phyloP scores from a whole-genome alignment of 2,888 invertebrate species.

The Diploptera punctata region DNA sequence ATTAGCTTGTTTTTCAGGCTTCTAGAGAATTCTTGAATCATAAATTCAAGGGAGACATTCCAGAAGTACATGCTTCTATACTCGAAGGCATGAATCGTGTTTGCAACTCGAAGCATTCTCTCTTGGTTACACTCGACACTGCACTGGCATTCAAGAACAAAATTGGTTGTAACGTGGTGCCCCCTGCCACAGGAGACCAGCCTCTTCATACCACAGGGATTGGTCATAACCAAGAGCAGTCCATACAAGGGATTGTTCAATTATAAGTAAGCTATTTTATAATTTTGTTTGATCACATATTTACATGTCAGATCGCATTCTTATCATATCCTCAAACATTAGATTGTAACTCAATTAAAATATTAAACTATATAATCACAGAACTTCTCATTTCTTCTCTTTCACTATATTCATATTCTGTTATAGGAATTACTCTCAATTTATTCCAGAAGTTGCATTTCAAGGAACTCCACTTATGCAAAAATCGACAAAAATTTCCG shows the following conservation, averaged over 20 bases:
- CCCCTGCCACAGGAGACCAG: neutral
- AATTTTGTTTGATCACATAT: no score
- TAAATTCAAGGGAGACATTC: neutral
- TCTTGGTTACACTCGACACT: neutral
- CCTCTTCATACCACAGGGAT: neutral
- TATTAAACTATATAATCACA: no score
- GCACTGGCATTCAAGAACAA: neutral
- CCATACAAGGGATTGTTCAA: neutral
- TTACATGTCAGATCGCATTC: no score
- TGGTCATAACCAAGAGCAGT: neutral
- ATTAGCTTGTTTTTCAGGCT: neutral
- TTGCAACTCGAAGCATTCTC: neutral
- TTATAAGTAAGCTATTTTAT: conserved; percentile 18
- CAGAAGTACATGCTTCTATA: neutral
- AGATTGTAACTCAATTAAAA: no score
- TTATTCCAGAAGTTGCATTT: no score
- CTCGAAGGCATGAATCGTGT: neutral
- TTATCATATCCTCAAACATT: no score
- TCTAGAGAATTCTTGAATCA: neutral
- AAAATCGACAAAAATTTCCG: no score
- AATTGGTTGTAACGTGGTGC: neutral
- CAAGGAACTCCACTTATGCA: no score
- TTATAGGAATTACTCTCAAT: no score
- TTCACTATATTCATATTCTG: no score
- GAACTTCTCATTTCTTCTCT: no score